Evolutionary conservation across 2,888 invertebrate genomes (phyloP), one percentile per base, ranked within the genome.

Genomic region (Galeopsomyia nigrocyanea): DNA sequence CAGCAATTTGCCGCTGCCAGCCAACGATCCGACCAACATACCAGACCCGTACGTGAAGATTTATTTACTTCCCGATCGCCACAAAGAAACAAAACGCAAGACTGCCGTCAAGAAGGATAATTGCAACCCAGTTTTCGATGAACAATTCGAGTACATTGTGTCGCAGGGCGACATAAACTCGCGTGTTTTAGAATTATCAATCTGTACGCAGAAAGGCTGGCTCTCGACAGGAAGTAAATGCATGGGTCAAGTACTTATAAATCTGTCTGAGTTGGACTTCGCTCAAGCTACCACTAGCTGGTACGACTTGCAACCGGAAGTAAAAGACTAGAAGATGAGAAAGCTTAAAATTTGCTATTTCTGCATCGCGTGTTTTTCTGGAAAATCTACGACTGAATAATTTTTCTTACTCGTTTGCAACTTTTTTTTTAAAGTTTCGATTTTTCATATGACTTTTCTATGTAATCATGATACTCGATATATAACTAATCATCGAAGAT

Each of bases 21-120:
- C 92, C 56, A 94, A 93, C 80, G 95, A 95, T 84, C 93, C 94
- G 0, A 90, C 90, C 76, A 95, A 93, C 84, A 92, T 95, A 80
- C 96, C 96, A 1, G 96, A 96, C 87, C 94, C 96, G 0, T 96
- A 96, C 83, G 95, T 96, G 0, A 96, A 96, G 84, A 85, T 96
- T 39, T 95, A 96, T 84, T 88, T 96, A 77, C 88, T 96, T 74
- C 96, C 96, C 0, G 95, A 94, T 68, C 91, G 95, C 68, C 90
- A 93, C 60, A 95, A 94, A 87, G 95, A 95, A 77, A 92, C 94
- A 0, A 96, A 96, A 86, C 91, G 95, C 57, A 96, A 95, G 87
- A 96, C 96, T 16, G 90, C 89, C 78, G 93, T 94, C 16, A 88
- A 94, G 75, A 96, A 96, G 84, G 96, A 97, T 86, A 95, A 92